A percentile compares a stretch with the other conserved stretches of the same genome.
phyloP scores from a whole-genome alignment of 2,888 invertebrate species.

The Brachynemurus nebulosus region DNA sequence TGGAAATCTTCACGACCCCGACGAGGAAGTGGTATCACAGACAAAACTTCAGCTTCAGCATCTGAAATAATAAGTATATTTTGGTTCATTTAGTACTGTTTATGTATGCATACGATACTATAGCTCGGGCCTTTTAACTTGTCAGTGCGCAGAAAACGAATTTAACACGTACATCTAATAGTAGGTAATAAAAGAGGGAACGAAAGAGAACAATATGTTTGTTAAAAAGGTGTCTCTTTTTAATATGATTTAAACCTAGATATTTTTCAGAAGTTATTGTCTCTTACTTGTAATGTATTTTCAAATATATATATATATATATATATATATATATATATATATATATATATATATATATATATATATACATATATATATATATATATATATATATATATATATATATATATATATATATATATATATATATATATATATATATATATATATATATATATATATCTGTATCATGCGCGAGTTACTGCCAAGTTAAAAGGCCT shows the following conservation, averaged over 20 bases:
- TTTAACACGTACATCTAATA: no score
- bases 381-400: neutral
- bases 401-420: neutral
- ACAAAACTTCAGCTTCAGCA: neutral
- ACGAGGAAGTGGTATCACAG: slow-evolving; percentile 5
- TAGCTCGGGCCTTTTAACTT: no score
- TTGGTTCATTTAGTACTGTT: no score
- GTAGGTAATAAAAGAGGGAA: no score
- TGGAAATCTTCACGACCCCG: slow-evolving; percentile 28
- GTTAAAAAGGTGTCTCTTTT: no score
- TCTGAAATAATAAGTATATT: no score
- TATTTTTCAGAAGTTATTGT: neutral
- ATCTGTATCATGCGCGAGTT: neutral
- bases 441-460: neutral
- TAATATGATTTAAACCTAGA: no score
- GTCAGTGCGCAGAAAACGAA: no score
- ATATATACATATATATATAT: neutral
- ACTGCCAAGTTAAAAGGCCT: no score
- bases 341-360: neutral
- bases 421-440: neutral
- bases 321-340: neutral
- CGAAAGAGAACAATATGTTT: no score
- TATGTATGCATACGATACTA: no score
- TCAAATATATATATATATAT: neutral
- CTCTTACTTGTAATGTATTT: neutral